phyloP scores from a whole-genome alignment of 2,888 invertebrate genomes.

The Zaprionus obscuricornis region DNA sequence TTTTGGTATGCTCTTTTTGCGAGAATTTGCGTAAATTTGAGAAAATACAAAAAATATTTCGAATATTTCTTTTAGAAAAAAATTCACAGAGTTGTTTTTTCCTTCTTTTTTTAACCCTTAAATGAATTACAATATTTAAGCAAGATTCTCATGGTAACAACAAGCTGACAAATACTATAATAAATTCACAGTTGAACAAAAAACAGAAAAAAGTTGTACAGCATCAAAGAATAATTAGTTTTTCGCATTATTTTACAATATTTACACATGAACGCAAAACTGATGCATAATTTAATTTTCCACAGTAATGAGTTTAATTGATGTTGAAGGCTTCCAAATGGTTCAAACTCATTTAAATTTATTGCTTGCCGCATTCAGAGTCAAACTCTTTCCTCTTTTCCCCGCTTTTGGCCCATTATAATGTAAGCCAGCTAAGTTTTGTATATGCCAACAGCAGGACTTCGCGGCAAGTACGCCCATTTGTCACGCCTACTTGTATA shows the following conservation, averaged over 20 bases:
- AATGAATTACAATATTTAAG: neutral
- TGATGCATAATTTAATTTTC: slow-evolving; percentile 48
- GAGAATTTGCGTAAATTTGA: neutral
- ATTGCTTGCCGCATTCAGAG: slow-evolving; percentile 20
- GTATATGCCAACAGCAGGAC: neutral
- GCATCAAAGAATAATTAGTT: slow-evolving; percentile 29
- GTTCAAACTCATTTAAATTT: slow-evolving; percentile 35
- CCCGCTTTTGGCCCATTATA: no score
- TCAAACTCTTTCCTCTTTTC: no score
- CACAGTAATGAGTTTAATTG: slow-evolving; percentile 42
- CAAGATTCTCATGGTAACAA: neutral
- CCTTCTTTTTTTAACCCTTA: no score
- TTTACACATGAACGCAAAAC: slow-evolving; percentile 18
- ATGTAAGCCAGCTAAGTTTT: neutral
- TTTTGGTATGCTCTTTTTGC: slow-evolving; percentile 8
- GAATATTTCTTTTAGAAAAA: no score
- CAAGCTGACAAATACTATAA: neutral
- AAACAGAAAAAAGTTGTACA: neutral
- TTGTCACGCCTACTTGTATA: slow-evolving; percentile 1
- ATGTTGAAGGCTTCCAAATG: slow-evolving; percentile 34
- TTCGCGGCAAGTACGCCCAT: slow-evolving; percentile 1
- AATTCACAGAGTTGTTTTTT: no score
- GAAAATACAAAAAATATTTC: no score
- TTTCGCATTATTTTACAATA: slow-evolving; percentile 25
- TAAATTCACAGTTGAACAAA: neutral